phyloP scores from a whole-genome alignment of 2,113 vertebrate genomes.

The Cyanocitta stelleri region DNA sequence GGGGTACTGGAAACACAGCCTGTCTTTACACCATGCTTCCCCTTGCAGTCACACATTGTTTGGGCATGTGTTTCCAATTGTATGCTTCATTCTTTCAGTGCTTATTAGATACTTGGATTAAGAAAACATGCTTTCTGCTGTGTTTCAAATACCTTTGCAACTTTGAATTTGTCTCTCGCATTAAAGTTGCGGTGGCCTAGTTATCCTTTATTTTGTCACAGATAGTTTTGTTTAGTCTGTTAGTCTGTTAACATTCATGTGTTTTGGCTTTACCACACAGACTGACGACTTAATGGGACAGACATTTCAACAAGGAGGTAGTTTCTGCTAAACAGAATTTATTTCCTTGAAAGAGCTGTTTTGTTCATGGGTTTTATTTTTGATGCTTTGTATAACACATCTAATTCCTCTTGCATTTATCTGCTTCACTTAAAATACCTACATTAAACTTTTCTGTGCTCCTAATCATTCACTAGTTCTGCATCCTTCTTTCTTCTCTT shows the following conservation, averaged over 20 bases:
- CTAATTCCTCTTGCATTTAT: background rate
- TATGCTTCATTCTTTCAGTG: background rate
- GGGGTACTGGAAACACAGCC: background rate
- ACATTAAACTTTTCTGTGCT: background rate
- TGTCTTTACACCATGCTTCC: background rate
- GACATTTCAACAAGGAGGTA: conserved; percentile 17
- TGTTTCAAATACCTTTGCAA: conserved; percentile 2
- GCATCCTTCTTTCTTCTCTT: background rate
- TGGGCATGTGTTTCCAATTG: conserved; percentile 28
- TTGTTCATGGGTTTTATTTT: background rate
- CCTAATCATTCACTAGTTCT: background rate
- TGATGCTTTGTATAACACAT: background rate
- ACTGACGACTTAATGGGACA: conserved; percentile 16
- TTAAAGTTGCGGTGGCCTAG: background rate
- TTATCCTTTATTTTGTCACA: conserved; percentile 35
- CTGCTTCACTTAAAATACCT: background rate
- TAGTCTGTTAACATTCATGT: conserved; percentile 20
- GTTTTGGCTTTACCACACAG: conserved; percentile 33
- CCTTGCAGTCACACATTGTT: background rate
- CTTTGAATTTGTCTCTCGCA: conserved; percentile 4
- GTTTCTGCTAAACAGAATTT: background rate
- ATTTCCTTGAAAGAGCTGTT: background rate
- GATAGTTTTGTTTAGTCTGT: conserved; percentile 48
- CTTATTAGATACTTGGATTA: conserved; percentile 38
- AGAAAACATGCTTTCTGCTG: conserved; percentile 16